Evolutionary conservation across 2,113 vertebrate species (phyloP).

Genomic region (Microtus montanus): DNA sequence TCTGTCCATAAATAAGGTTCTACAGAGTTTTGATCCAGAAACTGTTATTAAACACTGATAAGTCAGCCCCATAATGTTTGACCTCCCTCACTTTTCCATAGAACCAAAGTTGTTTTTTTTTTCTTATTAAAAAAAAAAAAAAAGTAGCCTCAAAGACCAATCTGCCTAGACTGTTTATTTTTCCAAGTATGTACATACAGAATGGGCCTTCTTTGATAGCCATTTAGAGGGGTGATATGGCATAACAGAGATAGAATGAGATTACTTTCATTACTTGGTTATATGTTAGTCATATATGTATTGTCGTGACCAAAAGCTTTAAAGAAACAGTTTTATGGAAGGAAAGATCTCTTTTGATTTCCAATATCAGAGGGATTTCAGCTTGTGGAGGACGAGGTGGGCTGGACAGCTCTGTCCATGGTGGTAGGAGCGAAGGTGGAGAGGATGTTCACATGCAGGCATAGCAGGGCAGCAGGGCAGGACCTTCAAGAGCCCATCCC

Average conservation of each 20-base stretch:
- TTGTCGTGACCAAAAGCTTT: background rate
- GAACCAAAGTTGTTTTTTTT: background rate
- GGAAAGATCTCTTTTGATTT: background rate
- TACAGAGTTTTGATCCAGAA: constrained; percentile 74
- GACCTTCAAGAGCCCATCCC: no score
- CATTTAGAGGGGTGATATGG: background rate
- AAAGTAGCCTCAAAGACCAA: background rate
- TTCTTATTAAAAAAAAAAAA: background rate
- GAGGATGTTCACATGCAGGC: background rate
- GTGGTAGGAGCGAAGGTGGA: background rate
- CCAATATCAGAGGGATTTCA: background rate
- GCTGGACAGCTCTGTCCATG: background rate
- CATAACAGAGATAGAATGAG: background rate
- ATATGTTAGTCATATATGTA: background rate
- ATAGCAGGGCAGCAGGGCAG: background rate
- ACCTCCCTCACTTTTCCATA: background rate
- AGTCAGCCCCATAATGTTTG: constrained; percentile 52
- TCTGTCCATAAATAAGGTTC: constrained; percentile 77
- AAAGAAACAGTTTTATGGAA: background rate
- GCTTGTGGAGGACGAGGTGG: background rate
- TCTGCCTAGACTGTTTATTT: constrained; percentile 51
- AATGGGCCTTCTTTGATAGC: constrained; percentile 48
- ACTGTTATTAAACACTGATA: constrained; percentile 76
- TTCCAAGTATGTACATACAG: constrained; percentile 36
- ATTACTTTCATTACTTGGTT: background rate